These are phyloP conservation scores for Elysia crispata DNA, from an alignment of 2,888 invertebrate genomes.

Conservation along the genomic window DNA sequence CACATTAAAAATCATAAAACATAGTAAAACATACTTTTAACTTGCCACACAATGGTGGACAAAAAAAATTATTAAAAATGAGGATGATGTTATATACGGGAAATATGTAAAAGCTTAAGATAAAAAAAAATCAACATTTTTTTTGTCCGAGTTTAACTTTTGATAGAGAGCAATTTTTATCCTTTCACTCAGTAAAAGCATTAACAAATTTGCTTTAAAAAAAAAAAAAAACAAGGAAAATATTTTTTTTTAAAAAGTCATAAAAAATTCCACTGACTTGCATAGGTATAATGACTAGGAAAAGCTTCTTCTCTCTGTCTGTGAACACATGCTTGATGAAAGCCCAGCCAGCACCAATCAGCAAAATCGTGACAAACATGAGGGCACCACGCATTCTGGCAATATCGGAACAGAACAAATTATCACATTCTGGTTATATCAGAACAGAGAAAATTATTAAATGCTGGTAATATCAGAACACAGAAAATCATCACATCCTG, in stretches of 20 bases:
- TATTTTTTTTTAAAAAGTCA: background rate
- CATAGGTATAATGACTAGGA: conserved; percentile 97
- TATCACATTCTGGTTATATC: conserved; percentile 83
- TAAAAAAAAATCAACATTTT: too few species aligned
- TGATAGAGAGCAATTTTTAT: background rate
- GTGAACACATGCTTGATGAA: conserved; percentile 98
- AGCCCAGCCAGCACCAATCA: conserved; percentile 99
- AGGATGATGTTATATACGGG: too few species aligned
- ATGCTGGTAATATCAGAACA: conserved; percentile 80
- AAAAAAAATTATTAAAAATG: too few species aligned
- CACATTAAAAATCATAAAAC: too few species aligned
- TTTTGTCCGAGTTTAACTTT: too few species aligned
- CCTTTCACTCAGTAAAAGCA: background rate
- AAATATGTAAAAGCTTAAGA: too few species aligned
- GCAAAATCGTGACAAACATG: conserved; percentile 94
- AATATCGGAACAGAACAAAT: background rate
- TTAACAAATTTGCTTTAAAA: background rate
- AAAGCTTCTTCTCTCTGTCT: conserved; percentile 96
- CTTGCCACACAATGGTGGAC: too few species aligned
- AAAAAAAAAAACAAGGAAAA: conserved; percentile 15
- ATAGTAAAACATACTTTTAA: too few species aligned
- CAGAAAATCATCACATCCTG: too few species aligned
- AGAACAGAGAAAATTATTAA: too few species aligned
- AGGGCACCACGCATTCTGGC: conserved; percentile 85
- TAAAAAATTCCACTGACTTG: conserved; percentile 82